Base-by-base conservation (phyloP, 2,797 vertebrate genomes). In the Xenentodon cancila region DNA sequence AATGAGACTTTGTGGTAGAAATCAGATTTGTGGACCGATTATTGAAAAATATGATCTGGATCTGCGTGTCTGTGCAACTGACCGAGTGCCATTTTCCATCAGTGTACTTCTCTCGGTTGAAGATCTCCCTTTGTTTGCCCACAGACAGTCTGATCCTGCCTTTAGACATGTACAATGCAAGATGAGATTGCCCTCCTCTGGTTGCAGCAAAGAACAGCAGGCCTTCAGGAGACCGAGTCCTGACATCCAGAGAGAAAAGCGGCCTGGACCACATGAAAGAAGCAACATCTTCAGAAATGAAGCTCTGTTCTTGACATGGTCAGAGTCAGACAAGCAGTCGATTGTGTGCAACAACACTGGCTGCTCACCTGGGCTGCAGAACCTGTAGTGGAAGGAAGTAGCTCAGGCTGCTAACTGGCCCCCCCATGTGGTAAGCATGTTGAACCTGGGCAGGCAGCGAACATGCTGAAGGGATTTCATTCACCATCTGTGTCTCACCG, bases 61-160 rank as follows among this genome's bases (percentile, higher is more conserved):
- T 37, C 15, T 32, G 30, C 27, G 18, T 27, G 47, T 45, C 13
- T 18, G n/a, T n/a, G n/a, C n/a, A n/a, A 89, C 96, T 94, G 79
- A 99, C 97, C 79, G 91, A 94, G 86, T 99, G 96, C 97, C 97
- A 99, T 37, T 93, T 94, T 25, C 96, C 95, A 6, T 99, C 95
- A 1, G 91, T 95, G 92, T 93, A 95, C 82, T 94, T 96, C 73
- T 93, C 90, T 79, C 89, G 91, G 85, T 94, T 97, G 82, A 92
- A 96, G 67, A 98, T 95, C 83, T 93, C 94, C 51, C 88, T 84
- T 32, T 86, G 87, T 68, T 86, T 94, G 63, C 91, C 93, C 15
- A 92, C 77, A 25, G 93, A 94, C 71, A 97, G 91, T 30, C 96
- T 75, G 71, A 96, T 94, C 53, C 77, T 92, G 69, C 97, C 96